Evolutionary conservation across 37 sponge, comb jelly and placozoan species (phyloP), one percentile per base, ranked within the genome.

Genomic region (Halichondria panicea): DNA sequence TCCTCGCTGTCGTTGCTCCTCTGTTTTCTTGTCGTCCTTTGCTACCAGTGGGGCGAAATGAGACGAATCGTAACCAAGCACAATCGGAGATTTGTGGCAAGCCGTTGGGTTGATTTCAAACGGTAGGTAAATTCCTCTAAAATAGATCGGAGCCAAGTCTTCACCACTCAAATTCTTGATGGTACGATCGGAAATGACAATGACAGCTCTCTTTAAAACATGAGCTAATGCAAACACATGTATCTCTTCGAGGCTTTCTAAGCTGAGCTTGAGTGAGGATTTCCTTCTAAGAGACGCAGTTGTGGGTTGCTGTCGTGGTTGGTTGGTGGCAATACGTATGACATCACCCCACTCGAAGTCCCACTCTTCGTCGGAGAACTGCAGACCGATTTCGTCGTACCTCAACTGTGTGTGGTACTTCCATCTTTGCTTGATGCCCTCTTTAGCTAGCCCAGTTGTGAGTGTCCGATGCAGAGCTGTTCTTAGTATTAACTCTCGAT

Each of bases 101-200:
- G 80, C 58, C 24, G 71, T 67, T 31, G 89, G 85, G 77, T 87
- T 84, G 37, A 74, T 64, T 34, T 94, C 94, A 24, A 97, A 80
- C 0, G 98, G 98, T 43, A 97, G 90, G 58, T 97, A 97, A 18
- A 97, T 77, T 2, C 98, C 98, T 31, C 98, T 87, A 75, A 97
- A 97, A 63, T 93, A 94, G 38, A 97, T 83, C 0, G 98, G 98
- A 25, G 98, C 94, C 18, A 97, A 68, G 52, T 76, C 78, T 46
- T 89, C 84, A 1, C 92, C 92, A 28, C 71, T 43, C 27, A 78
- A 41, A 28, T 88, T 83, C 80, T 69, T 84, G n/a, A 95, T 53
- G 4, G 70, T 75, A 57, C 57, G 83, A 66, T 94, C 82, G 18
- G 98, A 80, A 7, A 97, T 68, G 46, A 97, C 90, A 59, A 97